Percentiles rank a stretch among this genome's conserved stretches.
Evolutionary conservation across 2,113 vertebrate species (phyloP).

Genomic region (Ifrita kowaldi): DNA sequence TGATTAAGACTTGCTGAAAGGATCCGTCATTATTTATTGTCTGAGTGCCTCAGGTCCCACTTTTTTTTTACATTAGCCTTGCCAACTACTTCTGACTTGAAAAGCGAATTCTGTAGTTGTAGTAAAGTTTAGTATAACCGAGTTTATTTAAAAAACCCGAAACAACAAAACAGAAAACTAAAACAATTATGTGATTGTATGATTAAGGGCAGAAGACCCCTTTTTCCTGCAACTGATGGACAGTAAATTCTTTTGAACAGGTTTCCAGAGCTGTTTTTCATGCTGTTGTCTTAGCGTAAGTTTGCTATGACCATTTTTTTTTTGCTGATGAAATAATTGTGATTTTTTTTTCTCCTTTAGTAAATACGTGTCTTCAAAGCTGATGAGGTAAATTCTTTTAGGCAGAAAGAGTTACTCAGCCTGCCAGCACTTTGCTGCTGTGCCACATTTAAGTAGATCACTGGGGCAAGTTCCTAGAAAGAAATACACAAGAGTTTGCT

Average conservation of each 20-base stretch:
- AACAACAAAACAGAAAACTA: background rate
- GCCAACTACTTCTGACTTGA: slow-evolving; percentile 44
- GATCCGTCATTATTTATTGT: slow-evolving; percentile 80
- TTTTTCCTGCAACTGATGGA: background rate
- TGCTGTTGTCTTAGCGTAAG: background rate
- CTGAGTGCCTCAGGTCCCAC: slow-evolving; percentile 65
- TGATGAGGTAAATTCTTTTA: slow-evolving; percentile 13
- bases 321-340: background rate
- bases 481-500: background rate
- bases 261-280: background rate
- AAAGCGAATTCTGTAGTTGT: slow-evolving; percentile 49
- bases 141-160: background rate
- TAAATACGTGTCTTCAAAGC: background rate
- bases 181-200: slow-evolving; percentile 34
- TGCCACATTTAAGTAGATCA: slow-evolving; percentile 56
- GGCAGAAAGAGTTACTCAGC: slow-evolving; percentile 40
- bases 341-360: background rate
- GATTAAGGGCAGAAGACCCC: slow-evolving; percentile 34
- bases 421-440: slow-evolving; percentile 12
- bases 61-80: slow-evolving; percentile 62
- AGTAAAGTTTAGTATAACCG: slow-evolving; percentile 22
- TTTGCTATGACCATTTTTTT: background rate
- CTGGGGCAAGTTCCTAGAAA: background rate
- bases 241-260: slow-evolving; percentile 12
- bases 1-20: slow-evolving; percentile 90